A percentile compares a stretch with the other conserved stretches of the same genome.
phyloP scores from a whole-genome alignment of 2,113 vertebrate genomes.

The Siniperca chuatsi region DNA sequence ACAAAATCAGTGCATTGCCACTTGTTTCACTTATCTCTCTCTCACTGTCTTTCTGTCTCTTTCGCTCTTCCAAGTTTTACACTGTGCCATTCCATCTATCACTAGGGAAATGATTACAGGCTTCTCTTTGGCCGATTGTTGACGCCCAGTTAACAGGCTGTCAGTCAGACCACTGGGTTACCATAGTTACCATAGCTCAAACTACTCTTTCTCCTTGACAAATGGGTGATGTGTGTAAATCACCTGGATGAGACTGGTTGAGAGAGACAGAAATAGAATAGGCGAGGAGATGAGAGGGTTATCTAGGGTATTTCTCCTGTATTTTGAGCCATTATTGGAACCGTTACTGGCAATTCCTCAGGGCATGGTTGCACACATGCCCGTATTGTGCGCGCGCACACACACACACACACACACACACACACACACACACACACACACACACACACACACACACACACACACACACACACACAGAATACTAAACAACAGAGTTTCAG shows the following conservation, averaged over 20 bases:
- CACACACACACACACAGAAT: slow-evolving; percentile 6
- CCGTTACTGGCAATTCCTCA: slow-evolving; percentile 36
- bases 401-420: background rate
- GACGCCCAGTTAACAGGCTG: slow-evolving; percentile 57
- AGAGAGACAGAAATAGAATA: slow-evolving; percentile 11
- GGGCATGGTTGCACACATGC: slow-evolving; percentile 22
- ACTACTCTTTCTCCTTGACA: slow-evolving; percentile 39
- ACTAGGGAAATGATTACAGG: slow-evolving; percentile 61
- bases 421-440: slow-evolving; percentile 3
- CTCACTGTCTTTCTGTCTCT: background rate
- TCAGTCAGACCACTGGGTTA: slow-evolving; percentile 60
- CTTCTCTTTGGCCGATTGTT: slow-evolving; percentile 35
- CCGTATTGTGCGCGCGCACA: background rate
- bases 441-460: slow-evolving; percentile 3
- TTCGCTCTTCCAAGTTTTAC: slow-evolving; percentile 7
- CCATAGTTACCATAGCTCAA: slow-evolving; percentile 44
- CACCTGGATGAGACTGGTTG: slow-evolving; percentile 35
- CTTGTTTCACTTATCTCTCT: background rate
- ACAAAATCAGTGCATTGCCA: background rate
- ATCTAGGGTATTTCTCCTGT: slow-evolving; percentile 43
- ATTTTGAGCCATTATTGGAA: slow-evolving; percentile 58
- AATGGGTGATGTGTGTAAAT: slow-evolving; percentile 51
- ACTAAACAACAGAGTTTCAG: slow-evolving; percentile 49
- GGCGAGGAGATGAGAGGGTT: slow-evolving; percentile 13
- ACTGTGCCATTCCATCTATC: slow-evolving; percentile 35